phyloP scores from a whole-genome alignment of 2,113 vertebrate genomes.

The Onychostoma macrolepis region DNA sequence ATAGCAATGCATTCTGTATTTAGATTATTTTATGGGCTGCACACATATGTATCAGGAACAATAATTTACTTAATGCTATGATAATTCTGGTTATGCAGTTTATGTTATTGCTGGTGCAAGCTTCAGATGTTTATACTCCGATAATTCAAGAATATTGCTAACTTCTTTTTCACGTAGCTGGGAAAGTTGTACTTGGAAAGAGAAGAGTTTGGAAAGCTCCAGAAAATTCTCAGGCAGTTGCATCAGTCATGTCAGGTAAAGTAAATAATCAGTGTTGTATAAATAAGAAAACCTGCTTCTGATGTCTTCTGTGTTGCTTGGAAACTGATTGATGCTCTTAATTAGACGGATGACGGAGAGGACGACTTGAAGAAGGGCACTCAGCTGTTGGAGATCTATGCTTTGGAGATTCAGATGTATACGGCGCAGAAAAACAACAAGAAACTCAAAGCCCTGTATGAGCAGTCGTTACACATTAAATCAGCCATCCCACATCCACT shows the following conservation, averaged over 20 bases:
- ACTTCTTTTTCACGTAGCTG: conserved; percentile 76
- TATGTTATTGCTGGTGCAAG: background rate
- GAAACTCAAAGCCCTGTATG: conserved; percentile 98
- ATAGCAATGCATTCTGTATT: background rate
- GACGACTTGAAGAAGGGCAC: conserved; percentile 99
- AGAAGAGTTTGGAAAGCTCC: conserved; percentile 96
- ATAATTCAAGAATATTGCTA: background rate
- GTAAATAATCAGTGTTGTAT: background rate
- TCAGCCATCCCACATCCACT: conserved; percentile 98
- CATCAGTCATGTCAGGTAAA: conserved; percentile 98
- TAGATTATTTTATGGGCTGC: background rate
- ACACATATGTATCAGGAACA: background rate
- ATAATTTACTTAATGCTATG: background rate
- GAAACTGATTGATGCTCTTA: background rate
- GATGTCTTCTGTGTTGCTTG: background rate
- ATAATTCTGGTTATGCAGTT: background rate
- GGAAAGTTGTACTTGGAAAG: conserved; percentile 98
- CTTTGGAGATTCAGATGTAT: conserved; percentile 99
- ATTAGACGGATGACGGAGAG: conserved; percentile 97
- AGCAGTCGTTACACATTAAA: conserved; percentile 99
- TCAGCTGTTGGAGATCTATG: conserved; percentile 97
- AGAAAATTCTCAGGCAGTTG: conserved; percentile 97
- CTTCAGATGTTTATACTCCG: background rate
- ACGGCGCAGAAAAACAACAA: conserved; percentile 99
- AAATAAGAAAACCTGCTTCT: background rate